A percentile compares a stretch with the other conserved stretches of the same genome.
These are phyloP conservation scores for Glyptemys insculpta DNA, from an alignment of 2,797 vertebrate genomes.

Conservation along the genomic window DNA sequence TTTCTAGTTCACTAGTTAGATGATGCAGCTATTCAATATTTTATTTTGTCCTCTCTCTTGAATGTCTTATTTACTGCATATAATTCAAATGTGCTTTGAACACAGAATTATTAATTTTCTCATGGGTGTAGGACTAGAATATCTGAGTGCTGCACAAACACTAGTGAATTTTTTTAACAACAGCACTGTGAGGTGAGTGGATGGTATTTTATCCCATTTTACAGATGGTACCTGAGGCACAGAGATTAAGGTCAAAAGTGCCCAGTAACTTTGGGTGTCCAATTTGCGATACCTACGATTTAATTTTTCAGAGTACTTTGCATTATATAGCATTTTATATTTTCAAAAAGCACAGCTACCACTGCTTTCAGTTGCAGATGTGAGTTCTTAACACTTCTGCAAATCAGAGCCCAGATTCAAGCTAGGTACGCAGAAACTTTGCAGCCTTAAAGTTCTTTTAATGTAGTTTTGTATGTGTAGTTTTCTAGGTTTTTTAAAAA, in stretches of 20 bases:
- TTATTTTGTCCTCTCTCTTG: background rate
- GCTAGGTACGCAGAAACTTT: rapidly evolving
- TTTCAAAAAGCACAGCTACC: background rate
- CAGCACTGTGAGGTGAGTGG: background rate
- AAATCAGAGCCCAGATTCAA: rapidly evolving
- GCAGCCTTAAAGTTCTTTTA: too few relatives aligned
- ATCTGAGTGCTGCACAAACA: background rate
- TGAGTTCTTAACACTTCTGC: background rate
- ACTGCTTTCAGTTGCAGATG: background rate
- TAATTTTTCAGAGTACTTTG: background rate
- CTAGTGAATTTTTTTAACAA: background rate
- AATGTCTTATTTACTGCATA: background rate
- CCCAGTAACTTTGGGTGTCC: background rate
- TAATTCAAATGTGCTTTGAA: background rate
- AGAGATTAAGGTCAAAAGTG: background rate
- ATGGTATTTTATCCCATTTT: background rate
- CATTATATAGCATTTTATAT: background rate
- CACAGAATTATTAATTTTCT: background rate
- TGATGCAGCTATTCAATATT: background rate
- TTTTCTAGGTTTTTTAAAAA: too few relatives aligned
- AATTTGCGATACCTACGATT: background rate
- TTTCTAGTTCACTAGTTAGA: background rate
- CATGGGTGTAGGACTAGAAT: background rate
- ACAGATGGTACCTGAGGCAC: background rate
- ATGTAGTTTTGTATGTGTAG: too few relatives aligned